Evolutionary conservation across 2,797 vertebrate genomes (phyloP).

Genomic region (Coendou prehensilis): DNA sequence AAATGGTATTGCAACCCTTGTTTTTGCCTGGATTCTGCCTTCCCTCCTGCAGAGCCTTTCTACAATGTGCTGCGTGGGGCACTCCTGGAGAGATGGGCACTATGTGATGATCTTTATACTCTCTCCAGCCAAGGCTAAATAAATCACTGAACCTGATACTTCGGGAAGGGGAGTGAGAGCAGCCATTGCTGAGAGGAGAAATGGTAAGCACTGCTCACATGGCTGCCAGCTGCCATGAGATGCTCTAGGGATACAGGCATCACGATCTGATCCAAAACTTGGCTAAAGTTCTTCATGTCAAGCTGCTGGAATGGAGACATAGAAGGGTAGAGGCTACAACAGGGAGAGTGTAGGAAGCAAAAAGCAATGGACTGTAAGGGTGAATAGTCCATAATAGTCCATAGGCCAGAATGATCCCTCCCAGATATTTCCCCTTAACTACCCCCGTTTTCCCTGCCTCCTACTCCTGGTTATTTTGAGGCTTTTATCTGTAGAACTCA

Average conservation of each 20-base stretch:
- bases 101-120: constrained; percentile 67
- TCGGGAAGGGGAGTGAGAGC: neutral
- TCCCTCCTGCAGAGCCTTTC: neutral
- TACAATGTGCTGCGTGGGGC: constrained; percentile 59
- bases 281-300: constrained; percentile 42
- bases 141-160: constrained; percentile 75
- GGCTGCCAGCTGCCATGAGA: constrained; percentile 29
- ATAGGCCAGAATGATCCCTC: constrained; percentile 1
- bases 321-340: neutral
- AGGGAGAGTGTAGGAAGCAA: neutral
- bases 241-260: constrained; percentile 8
- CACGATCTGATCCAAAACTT: constrained; percentile 46
- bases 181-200: constrained; percentile 27
- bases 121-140: constrained; percentile 62
- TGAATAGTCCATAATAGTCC: neutral
- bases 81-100: constrained; percentile 62
- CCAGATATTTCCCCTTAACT: neutral
- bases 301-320: constrained; percentile 18
- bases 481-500: constrained; percentile 69
- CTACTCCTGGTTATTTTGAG: constrained; percentile 40
- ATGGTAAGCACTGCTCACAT: neutral
- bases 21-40: constrained; percentile 54
- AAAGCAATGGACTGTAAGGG: constrained; percentile 54
- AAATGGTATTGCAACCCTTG: constrained; percentile 49
- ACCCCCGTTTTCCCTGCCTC: neutral